A percentile compares a stretch with the other conserved stretches of the same genome.
These are phyloP conservation scores for Emmelina monodactyla DNA, from an alignment of 2,888 invertebrate species.

Conservation along the genomic window DNA sequence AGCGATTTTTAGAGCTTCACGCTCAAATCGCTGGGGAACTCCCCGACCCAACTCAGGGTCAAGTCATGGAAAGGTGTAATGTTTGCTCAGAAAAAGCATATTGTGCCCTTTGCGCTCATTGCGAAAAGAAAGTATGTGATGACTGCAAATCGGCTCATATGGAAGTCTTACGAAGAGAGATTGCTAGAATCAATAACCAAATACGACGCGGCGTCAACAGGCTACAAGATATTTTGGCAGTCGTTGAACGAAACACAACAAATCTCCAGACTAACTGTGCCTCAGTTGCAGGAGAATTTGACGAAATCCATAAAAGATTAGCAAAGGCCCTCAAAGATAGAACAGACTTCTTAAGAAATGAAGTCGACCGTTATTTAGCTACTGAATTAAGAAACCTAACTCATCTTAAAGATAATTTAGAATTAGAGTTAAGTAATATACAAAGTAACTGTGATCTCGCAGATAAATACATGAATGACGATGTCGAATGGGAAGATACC, in stretches of 20 bases:
- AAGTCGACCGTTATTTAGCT: slow-evolving; percentile 91
- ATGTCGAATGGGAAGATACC: slow-evolving; percentile 90
- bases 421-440: slow-evolving; percentile 94
- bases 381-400: slow-evolving; percentile 87
- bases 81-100: slow-evolving; percentile 94
- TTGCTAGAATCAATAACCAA: slow-evolving; percentile 88
- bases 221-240: slow-evolving; percentile 82
- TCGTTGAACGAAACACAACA: slow-evolving; percentile 88
- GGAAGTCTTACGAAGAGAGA: slow-evolving; percentile 93
- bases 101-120: slow-evolving; percentile 89
- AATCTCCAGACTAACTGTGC: slow-evolving; percentile 89
- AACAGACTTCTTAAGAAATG: slow-evolving; percentile 84
- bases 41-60: slow-evolving; percentile 89
- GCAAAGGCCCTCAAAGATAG: slow-evolving; percentile 90
- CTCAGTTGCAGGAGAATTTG: slow-evolving; percentile 91
- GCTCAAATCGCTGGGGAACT: slow-evolving; percentile 91
- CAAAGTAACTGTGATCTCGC: slow-evolving; percentile 96
- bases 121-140: slow-evolving; percentile 96
- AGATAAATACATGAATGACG: slow-evolving; percentile 92
- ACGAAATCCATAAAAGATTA: slow-evolving; percentile 88
- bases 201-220: slow-evolving; percentile 88
- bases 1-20: slow-evolving; percentile 93
- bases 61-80: slow-evolving; percentile 92
- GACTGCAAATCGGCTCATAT: slow-evolving; percentile 97
- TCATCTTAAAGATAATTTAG: slow-evolving; percentile 90